These are phyloP conservation scores for Xenopus borealis DNA, from an alignment of 2,113 vertebrate genomes.

Conservation along the genomic window DNA sequence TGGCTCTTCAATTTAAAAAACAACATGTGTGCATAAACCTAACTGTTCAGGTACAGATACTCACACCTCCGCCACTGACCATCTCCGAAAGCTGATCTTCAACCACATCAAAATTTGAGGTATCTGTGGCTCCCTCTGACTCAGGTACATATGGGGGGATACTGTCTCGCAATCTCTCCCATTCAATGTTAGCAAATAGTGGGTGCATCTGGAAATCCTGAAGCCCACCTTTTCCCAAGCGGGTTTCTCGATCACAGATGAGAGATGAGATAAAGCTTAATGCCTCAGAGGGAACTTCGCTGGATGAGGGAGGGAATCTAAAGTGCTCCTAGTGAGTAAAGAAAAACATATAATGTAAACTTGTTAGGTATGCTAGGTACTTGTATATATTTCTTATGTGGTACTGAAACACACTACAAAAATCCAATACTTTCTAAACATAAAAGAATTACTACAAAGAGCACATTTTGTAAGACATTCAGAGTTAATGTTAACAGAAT, in stretches of 20 bases:
- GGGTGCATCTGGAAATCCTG: constrained; percentile 73
- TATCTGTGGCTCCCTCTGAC: constrained; percentile 74
- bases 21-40: too few relatives aligned
- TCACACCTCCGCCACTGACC: constrained; percentile 71
- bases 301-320: constrained; percentile 61
- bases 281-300: constrained; percentile 64
- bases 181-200: constrained; percentile 75
- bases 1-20: too few relatives aligned
- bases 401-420: too few relatives aligned
- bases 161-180: constrained; percentile 66
- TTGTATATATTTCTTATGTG: too few relatives aligned
- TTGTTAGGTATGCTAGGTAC: too few relatives aligned
- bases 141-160: constrained; percentile 74
- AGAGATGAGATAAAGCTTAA: constrained; percentile 68
- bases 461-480: too few relatives aligned
- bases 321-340: constrained; percentile 68
- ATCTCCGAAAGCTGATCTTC: constrained; percentile 78
- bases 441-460: too few relatives aligned
- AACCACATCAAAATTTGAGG: constrained; percentile 82
- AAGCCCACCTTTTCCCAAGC: constrained; percentile 67
- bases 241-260: constrained; percentile 68
- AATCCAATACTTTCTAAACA: too few relatives aligned
- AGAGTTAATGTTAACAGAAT: too few relatives aligned
- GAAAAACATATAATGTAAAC: neutral
- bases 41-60: constrained; percentile 40